Percentiles rank a stretch among this genome's conserved stretches.
Conservation (phyloP, 1,140 invertebrate genomes). For the Drosophila arawakana region DNA sequence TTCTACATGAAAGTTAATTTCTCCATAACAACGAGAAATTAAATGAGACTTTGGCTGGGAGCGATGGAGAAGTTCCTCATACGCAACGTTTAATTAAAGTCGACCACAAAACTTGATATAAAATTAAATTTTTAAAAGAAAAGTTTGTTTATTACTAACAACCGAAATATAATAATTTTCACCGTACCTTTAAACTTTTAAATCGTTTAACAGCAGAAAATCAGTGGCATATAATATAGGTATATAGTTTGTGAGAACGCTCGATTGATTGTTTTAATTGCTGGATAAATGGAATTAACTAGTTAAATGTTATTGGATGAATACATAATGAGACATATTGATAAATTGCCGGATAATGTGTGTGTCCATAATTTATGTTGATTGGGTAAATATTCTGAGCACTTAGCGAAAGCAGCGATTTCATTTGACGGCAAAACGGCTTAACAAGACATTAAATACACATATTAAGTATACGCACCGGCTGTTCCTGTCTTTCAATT, state of each 20-base stretch:
- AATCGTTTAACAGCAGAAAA: not conserved
- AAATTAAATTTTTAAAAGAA: no score
- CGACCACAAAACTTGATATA: no score
- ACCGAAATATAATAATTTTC: not conserved
- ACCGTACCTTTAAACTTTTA: no score
- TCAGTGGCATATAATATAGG: not conserved
- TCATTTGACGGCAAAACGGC: not conserved
- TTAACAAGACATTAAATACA: conserved; percentile 29
- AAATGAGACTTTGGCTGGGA: not conserved
- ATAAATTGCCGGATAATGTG: not conserved
- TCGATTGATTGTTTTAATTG: conserved; percentile 8
- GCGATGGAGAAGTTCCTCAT: not conserved
- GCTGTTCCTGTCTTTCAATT: not conserved
- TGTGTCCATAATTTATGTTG: conserved; percentile 25
- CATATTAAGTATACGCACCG: conserved; percentile 38
- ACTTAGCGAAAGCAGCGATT: not conserved
- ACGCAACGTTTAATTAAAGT: not conserved
- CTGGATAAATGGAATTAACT: not conserved
- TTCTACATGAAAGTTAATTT: not conserved
- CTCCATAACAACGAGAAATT: not conserved
- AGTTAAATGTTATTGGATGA: conserved; percentile 23
- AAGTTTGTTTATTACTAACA: not conserved
- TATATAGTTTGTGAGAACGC: not conserved
- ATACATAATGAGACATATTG: conserved; percentile 23
- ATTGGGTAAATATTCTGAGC: conserved; percentile 7